Conservation (phyloP, 2,113 vertebrate genomes). For the Geococcyx californianus region DNA sequence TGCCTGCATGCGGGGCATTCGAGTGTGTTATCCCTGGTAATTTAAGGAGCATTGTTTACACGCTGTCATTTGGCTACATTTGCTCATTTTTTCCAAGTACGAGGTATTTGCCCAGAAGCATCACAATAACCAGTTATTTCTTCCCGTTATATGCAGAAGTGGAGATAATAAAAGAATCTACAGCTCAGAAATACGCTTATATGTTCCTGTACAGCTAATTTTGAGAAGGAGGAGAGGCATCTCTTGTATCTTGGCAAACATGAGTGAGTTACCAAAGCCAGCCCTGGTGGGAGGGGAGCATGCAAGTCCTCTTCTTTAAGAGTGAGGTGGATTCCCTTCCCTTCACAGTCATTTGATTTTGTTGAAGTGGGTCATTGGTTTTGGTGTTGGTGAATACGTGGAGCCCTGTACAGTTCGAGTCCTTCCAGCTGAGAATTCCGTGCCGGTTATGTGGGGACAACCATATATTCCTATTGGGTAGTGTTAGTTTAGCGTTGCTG, state of each 20-base stretch:
- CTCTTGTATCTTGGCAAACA: background rate
- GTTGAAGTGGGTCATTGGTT: background rate
- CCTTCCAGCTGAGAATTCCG: background rate
- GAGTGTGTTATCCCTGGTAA: background rate
- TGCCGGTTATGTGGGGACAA: background rate
- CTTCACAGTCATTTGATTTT: background rate
- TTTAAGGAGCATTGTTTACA: background rate
- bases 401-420: background rate
- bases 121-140: background rate
- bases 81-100: constrained; percentile 41
- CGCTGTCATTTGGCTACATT: background rate
- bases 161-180: background rate
- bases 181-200: background rate
- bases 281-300: background rate
- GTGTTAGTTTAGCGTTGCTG: background rate
- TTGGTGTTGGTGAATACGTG: background rate
- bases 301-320: background rate
- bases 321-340: background rate
- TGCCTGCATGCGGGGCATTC: accelerated
- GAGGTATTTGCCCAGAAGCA: constrained; percentile 9
- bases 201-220: background rate
- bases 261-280: background rate
- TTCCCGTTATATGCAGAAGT: background rate
- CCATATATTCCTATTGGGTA: background rate
- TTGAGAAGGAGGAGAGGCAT: background rate